These are phyloP conservation scores for Hoplodrina blanda DNA, from an alignment of 2,888 invertebrate species.

Conservation along the genomic window DNA sequence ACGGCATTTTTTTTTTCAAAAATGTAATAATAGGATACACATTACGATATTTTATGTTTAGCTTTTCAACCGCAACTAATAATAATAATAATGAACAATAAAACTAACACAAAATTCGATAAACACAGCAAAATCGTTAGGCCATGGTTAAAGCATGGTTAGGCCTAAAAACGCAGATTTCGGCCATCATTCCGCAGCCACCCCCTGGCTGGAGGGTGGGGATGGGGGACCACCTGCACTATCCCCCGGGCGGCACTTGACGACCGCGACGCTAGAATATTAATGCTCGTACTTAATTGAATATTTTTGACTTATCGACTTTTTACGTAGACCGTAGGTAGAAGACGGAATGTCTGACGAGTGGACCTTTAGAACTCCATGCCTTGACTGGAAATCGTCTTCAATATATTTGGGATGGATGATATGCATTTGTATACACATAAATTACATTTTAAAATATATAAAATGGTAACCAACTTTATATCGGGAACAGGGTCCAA, in stretches of 20 bases:
- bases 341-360: not conserved
- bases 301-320: slow-evolving; percentile 83
- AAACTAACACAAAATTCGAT: slow-evolving; percentile 32
- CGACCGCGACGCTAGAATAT: slow-evolving; percentile 87
- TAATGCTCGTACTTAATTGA: slow-evolving; percentile 86
- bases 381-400: not conserved
- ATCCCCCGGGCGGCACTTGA: slow-evolving; percentile 84
- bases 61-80: not conserved
- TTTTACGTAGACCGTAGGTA: slow-evolving; percentile 51
- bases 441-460: too few relatives aligned
- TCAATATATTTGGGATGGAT: not conserved
- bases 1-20: not conserved
- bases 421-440: too few relatives aligned
- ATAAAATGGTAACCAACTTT: too few relatives aligned
- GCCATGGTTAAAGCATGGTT: slow-evolving; percentile 84
- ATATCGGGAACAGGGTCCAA: too few relatives aligned
- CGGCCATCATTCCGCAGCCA: slow-evolving; percentile 75
- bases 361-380: not conserved
- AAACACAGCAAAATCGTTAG: slow-evolving; percentile 72
- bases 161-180: slow-evolving; percentile 89
- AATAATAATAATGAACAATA: slow-evolving; percentile 11
- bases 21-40: not conserved
- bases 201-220: slow-evolving; percentile 61
- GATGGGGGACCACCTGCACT: slow-evolving; percentile 73
- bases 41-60: not conserved